Evolutionary conservation across 2,797 vertebrate species (phyloP).

Genomic region (Myotis pilosus): DNA sequence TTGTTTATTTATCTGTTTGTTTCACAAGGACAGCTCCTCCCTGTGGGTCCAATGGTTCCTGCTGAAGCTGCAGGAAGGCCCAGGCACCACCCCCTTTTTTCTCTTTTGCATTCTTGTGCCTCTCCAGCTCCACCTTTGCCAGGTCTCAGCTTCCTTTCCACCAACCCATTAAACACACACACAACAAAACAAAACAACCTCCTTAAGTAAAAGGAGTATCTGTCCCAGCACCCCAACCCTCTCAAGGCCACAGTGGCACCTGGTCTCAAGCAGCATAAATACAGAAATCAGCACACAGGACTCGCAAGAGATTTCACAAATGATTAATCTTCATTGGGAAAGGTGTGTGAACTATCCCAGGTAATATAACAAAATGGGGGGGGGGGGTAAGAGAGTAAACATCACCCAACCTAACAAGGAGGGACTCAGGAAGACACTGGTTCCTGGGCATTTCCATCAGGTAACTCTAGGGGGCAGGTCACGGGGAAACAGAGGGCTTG

Average conservation of each 20-base stretch:
- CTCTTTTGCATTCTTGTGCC: background rate
- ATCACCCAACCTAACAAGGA: background rate
- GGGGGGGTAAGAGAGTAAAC: background rate
- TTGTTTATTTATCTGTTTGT: background rate
- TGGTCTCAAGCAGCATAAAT: background rate
- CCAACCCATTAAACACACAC: background rate
- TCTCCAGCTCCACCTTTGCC: background rate
- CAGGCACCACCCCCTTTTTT: background rate
- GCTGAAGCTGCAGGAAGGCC: rapidly evolving
- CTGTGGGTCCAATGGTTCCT: background rate
- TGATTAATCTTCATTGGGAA: slow-evolving; percentile 37
- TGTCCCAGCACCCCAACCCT: background rate
- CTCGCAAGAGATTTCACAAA: slow-evolving; percentile 20
- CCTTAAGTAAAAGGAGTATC: background rate
- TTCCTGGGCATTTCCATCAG: background rate
- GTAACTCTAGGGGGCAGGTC: slow-evolving; percentile 38
- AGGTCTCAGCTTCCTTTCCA: background rate
- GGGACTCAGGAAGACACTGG: background rate
- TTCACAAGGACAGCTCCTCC: background rate
- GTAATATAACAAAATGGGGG: background rate
- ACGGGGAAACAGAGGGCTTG: rapidly evolving
- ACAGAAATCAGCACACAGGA: background rate
- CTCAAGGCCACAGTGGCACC: background rate
- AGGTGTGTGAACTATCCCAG: slow-evolving; percentile 35
- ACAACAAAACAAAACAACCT: background rate